Percentiles rank a stretch among this genome's conserved stretches.
These are phyloP conservation scores for Hipposideros armiger DNA, from an alignment of 2,113 vertebrate species.

Conservation along the genomic window DNA sequence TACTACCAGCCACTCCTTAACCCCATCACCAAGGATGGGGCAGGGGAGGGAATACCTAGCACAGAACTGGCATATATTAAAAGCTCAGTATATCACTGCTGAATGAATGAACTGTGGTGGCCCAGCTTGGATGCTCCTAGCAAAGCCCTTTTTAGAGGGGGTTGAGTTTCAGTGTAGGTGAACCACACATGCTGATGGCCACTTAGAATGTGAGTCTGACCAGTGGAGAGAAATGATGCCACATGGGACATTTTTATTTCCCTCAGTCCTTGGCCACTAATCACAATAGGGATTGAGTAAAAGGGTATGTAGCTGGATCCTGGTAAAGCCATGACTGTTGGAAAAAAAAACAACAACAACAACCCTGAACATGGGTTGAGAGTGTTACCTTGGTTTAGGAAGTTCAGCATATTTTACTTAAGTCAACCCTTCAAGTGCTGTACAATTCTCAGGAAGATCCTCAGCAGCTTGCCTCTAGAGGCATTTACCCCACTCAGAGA, in stretches of 20 bases:
- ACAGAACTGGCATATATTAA: background rate
- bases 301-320: background rate
- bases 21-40: background rate
- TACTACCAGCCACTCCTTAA: no score
- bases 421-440: background rate
- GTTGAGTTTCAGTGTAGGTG: background rate
- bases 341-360: background rate
- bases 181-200: background rate
- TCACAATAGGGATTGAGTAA: background rate
- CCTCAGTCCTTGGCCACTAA: background rate
- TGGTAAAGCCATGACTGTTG: background rate
- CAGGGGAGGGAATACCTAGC: accelerated
- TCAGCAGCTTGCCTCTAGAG: background rate
- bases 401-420: background rate
- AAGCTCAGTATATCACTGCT: background rate
- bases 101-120: background rate
- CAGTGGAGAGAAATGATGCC: background rate
- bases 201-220: background rate
- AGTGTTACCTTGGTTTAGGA: background rate
- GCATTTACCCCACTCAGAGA: background rate
- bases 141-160: background rate
- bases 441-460: background rate
- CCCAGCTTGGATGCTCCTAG: background rate
- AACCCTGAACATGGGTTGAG: background rate
- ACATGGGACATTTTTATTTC: accelerated